phyloP scores from a whole-genome alignment of 1,140 invertebrate genomes.

The Potamilus streckersoni region DNA sequence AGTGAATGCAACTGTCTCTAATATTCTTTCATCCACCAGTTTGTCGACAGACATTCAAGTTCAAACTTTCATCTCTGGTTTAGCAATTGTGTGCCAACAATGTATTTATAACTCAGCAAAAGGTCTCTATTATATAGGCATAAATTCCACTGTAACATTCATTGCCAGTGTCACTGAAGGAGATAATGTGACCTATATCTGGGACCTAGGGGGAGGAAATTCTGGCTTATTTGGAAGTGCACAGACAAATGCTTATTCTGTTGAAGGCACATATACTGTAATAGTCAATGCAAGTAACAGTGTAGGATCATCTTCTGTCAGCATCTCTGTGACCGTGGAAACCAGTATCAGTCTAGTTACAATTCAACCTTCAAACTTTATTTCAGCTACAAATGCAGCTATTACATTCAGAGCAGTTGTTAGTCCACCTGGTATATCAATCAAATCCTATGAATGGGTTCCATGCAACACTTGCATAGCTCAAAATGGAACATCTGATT shows the following conservation, averaged over 20 bases:
- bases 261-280: conserved; percentile 2
- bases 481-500: not conserved
- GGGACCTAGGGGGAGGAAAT: conserved; percentile 21
- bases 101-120: conserved; percentile 4
- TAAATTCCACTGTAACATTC: conserved; percentile 1
- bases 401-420: conserved; percentile 6
- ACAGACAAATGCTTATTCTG: conserved; percentile 5
- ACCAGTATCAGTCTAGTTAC: conserved; percentile 1
- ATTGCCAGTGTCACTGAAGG: conserved; percentile 17
- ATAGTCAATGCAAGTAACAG: conserved; percentile 10
- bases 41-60: conserved; percentile 21
- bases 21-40: conserved; percentile 14
- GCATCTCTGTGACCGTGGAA: not conserved
- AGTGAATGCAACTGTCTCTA: conserved; percentile 8
- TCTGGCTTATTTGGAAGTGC: not conserved
- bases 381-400: conserved; percentile 4
- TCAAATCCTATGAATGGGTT: conserved; percentile 6
- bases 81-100: conserved; percentile 15
- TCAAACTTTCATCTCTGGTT: conserved; percentile 22
- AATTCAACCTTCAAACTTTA: not conserved
- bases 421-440: conserved; percentile 1
- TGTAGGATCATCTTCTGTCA: conserved; percentile 10
- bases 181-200: conserved; percentile 25
- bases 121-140: conserved; percentile 6
- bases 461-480: conserved; percentile 1